Conservation (phyloP, 1,140 invertebrate species). For the Caenorhabditis inopinata region DNA sequence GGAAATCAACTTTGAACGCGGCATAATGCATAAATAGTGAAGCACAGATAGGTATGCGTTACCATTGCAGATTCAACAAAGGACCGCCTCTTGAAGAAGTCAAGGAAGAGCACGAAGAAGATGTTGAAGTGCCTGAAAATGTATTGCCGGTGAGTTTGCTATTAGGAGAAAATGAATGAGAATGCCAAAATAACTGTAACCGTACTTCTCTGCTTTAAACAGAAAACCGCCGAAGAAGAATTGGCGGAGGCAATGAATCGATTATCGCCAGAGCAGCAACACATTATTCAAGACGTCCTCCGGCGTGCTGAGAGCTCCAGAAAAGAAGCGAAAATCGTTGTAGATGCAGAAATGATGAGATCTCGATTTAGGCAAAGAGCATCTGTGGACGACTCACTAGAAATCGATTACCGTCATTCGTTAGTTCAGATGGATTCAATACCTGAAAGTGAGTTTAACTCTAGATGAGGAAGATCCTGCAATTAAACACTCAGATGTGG, state of each 20-base stretch:
- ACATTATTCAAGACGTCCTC: constrained; percentile 9
- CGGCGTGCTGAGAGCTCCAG: neutral
- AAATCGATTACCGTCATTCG: neutral
- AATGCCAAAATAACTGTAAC: too few species aligned
- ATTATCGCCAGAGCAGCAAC: neutral
- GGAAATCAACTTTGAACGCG: too few species aligned
- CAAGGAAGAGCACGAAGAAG: constrained; percentile 2
- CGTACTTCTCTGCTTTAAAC: too few species aligned
- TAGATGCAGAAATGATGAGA: constrained; percentile 14
- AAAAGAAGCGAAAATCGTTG: constrained; percentile 20
- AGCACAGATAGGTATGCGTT: too few species aligned
- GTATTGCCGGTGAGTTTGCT: neutral
- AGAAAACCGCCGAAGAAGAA: constrained; percentile 19
- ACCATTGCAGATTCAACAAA: constrained; percentile 28
- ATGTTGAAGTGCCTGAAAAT: constrained; percentile 4
- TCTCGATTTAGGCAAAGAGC: neutral
- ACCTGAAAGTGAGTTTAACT: neutral
- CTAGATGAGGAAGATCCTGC: too few species aligned
- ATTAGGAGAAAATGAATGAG: too few species aligned
- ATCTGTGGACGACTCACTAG: neutral
- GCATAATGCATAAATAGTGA: too few species aligned
- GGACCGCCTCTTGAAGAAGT: constrained; percentile 15
- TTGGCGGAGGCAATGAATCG: constrained; percentile 6
- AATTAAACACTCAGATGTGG: neutral
- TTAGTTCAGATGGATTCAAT: constrained; percentile 11